These are phyloP conservation scores for Piprites chloris DNA, from an alignment of 2,113 vertebrate species.

Conservation along the genomic window DNA sequence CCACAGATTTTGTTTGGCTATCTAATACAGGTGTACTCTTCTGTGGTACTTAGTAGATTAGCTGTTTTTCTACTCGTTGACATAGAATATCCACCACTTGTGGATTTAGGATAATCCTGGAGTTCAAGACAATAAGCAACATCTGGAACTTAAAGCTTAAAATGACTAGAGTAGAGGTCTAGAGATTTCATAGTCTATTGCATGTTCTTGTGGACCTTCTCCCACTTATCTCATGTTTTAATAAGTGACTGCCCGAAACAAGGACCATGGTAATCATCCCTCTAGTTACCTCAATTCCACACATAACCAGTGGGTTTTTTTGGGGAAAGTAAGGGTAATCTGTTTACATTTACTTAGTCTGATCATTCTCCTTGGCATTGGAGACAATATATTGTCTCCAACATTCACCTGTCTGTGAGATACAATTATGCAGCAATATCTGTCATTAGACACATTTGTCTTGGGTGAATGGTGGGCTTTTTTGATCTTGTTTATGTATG, in stretches of 20 bases:
- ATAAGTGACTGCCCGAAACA: neutral
- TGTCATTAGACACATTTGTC: neutral
- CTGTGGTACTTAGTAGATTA: neutral
- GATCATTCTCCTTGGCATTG: neutral
- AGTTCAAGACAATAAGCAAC: neutral
- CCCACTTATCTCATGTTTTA: neutral
- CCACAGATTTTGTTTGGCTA: neutral
- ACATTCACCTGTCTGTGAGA: neutral
- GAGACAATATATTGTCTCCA: neutral
- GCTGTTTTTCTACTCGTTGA: neutral
- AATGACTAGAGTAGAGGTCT: neutral
- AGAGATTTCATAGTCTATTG: neutral
- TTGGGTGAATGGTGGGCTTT: neutral
- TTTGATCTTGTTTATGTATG: neutral
- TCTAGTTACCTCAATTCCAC: neutral
- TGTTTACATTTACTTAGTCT: neutral
- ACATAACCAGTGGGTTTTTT: fast-evolving
- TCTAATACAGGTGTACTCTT: neutral
- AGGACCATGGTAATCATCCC: neutral
- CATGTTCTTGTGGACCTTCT: neutral
- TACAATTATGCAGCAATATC: neutral
- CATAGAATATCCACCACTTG: neutral
- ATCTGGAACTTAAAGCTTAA: neutral
- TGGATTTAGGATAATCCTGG: neutral
- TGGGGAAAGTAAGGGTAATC: neutral